Percentiles rank a stretch among this genome's conserved stretches.
Evolutionary conservation across 2,113 vertebrate species (phyloP).

Genomic region (Tachycineta bicolor): DNA sequence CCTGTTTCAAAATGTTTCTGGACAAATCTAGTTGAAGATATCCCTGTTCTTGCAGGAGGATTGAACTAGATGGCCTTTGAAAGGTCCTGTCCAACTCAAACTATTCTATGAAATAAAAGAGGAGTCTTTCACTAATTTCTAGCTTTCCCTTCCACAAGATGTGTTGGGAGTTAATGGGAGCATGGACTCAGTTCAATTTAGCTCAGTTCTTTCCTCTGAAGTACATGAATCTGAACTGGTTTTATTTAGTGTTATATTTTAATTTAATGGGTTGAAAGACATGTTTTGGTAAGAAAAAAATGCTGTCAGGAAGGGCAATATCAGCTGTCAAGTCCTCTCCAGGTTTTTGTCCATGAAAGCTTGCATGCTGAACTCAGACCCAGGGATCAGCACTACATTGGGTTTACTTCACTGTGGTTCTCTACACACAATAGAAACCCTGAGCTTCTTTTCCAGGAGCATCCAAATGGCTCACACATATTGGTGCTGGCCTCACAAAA

Average conservation of each 20-base stretch:
- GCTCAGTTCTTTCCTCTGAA: neutral
- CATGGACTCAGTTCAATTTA: neutral
- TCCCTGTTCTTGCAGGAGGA: neutral
- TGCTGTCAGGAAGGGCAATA: neutral
- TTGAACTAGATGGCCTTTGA: neutral
- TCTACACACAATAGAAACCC: neutral
- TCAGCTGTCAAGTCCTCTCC: neutral
- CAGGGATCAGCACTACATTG: too few relatives aligned
- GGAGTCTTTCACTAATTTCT: neutral
- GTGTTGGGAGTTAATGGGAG: neutral
- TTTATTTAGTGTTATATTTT: neutral
- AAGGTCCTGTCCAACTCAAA: neutral
- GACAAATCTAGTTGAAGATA: neutral
- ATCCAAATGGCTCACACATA: neutral
- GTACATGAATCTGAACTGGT: neutral
- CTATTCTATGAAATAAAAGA: neutral
- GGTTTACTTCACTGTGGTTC: neutral
- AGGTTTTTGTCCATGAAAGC: neutral
- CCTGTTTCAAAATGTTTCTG: neutral
- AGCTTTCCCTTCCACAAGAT: neutral
- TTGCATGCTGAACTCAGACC: neutral
- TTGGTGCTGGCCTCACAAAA: neutral
- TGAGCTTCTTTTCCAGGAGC: neutral
- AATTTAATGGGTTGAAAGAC: neutral
- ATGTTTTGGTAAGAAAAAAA: neutral